Evolutionary conservation across 2,888 invertebrate genomes (phyloP).

Genomic region (Melolontha melolontha): DNA sequence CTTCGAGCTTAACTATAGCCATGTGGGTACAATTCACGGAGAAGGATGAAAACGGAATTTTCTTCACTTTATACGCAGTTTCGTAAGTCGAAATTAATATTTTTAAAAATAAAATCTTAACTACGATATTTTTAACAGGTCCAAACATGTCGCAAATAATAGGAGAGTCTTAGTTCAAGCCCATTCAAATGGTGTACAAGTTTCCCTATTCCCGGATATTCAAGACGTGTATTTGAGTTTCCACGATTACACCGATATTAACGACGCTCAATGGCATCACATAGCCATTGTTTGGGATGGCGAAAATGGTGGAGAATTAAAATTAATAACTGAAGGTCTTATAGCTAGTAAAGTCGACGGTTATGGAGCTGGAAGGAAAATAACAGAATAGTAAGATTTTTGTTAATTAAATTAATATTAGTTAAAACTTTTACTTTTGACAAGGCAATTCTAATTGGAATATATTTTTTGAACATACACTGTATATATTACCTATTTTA

Average conservation of each 20-base stretch:
- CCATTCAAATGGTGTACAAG: constrained; percentile 92
- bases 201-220: constrained; percentile 88
- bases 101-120: too few relatives aligned
- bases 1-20: constrained; percentile 86
- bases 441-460: too few relatives aligned
- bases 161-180: constrained; percentile 89
- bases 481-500: not conserved
- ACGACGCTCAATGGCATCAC: constrained; percentile 98
- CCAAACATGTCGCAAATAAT: constrained; percentile 81
- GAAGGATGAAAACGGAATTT: constrained; percentile 91
- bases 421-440: too few relatives aligned
- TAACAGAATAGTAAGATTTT: constrained; percentile 83
- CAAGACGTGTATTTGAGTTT: constrained; percentile 92
- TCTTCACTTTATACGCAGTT: constrained; percentile 93
- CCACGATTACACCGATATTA: constrained; percentile 91
- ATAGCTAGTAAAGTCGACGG: constrained; percentile 93
- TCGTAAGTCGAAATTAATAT: constrained; percentile 68
- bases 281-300: constrained; percentile 96
- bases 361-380: constrained; percentile 83
- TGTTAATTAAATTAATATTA: not conserved
- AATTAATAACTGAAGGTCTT: constrained; percentile 94
- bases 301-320: constrained; percentile 84
- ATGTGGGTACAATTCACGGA: constrained; percentile 97
- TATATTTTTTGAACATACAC: too few relatives aligned
- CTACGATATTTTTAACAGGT: constrained; percentile 65